Evolutionary conservation across 2,888 invertebrate species (phyloP).

Genomic region (Unio pictorum): DNA sequence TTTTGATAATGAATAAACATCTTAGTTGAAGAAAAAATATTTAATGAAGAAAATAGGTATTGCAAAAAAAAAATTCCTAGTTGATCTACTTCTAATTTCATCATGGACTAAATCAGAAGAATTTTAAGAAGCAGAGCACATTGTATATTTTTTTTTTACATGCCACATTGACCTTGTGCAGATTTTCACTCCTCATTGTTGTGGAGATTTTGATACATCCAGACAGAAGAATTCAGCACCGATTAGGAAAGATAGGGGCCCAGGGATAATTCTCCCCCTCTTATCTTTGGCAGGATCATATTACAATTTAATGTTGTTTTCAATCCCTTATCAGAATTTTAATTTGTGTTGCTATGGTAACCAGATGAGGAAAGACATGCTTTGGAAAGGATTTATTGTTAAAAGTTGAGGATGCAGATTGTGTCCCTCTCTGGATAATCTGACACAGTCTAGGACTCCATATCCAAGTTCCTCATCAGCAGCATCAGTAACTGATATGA

Average conservation of each 20-base stretch:
- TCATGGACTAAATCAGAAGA: too few species aligned
- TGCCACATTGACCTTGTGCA: too few species aligned
- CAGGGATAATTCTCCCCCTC: conserved; percentile 12
- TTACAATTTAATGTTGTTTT: conserved; percentile 54
- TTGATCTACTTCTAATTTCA: too few species aligned
- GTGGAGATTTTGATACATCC: conserved; percentile 13
- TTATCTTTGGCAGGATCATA: conserved; percentile 32
- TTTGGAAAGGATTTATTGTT: conserved; percentile 45
- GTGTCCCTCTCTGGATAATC: conserved; percentile 20
- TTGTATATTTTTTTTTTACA: too few species aligned
- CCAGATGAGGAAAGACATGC: conserved; percentile 44
- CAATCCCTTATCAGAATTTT: conserved; percentile 56
- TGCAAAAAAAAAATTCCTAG: too few species aligned
- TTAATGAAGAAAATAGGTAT: too few species aligned
- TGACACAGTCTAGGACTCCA: conserved; percentile 4
- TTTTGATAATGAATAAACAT: too few species aligned
- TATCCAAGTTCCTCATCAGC: neutral
- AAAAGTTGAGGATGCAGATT: conserved; percentile 22
- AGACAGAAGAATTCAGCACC: conserved; percentile 15
- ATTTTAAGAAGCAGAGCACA: too few species aligned
- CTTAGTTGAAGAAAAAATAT: too few species aligned
- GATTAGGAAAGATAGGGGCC: conserved; percentile 13
- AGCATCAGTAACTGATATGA: conserved; percentile 1
- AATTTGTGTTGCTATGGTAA: conserved; percentile 56
- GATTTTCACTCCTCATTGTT: too few species aligned